These are phyloP conservation scores for Arizona elegans DNA, from an alignment of 2,113 vertebrate genomes.

Conservation along the genomic window DNA sequence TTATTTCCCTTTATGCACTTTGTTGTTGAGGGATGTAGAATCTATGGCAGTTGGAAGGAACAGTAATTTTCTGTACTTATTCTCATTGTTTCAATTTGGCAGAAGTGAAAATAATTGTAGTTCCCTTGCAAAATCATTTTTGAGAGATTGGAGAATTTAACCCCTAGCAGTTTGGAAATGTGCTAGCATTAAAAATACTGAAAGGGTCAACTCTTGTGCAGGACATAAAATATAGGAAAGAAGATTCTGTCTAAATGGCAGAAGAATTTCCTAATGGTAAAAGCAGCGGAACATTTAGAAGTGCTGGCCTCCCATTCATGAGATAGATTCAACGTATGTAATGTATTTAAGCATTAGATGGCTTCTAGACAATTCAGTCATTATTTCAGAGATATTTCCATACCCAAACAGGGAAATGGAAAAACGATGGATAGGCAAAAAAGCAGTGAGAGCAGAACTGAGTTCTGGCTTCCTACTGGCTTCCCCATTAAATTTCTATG, in stretches of 20 bases:
- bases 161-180: neutral
- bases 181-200: neutral
- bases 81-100: neutral
- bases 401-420: neutral
- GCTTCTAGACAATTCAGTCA: neutral
- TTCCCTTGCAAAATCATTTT: neutral
- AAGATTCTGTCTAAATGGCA: neutral
- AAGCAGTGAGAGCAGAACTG: neutral
- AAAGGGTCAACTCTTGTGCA: neutral
- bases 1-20: neutral
- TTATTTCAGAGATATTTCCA: neutral
- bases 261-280: neutral
- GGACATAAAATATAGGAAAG: neutral
- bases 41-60: neutral
- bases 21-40: neutral
- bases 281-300: neutral
- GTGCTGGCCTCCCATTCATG: neutral
- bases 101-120: neutral
- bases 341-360: neutral
- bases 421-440: neutral
- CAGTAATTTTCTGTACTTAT: neutral
- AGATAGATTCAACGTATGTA: neutral
- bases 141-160: neutral
- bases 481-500: too few species aligned
- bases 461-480: neutral